Conservation (phyloP, 2,113 vertebrate genomes). For the Smithornis capensis region DNA sequence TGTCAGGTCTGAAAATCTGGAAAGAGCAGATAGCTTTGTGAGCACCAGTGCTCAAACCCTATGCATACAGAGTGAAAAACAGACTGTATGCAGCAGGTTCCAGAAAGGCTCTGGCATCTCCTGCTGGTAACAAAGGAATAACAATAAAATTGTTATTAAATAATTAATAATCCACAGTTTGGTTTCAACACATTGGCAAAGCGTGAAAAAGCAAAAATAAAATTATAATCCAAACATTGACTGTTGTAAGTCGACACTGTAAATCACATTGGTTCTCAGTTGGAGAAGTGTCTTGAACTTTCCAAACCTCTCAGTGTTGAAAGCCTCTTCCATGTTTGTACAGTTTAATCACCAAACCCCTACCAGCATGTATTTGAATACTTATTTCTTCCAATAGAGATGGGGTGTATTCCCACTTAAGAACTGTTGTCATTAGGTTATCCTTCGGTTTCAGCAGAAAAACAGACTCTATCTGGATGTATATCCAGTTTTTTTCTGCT, state of each 20-base stretch:
- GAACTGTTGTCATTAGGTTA: not conserved
- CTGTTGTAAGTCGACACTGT: not conserved
- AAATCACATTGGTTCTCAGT: not conserved
- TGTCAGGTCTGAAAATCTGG: not conserved
- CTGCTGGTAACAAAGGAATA: not conserved
- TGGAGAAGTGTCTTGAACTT: not conserved
- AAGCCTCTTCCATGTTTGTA: not conserved
- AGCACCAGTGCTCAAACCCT: not conserved
- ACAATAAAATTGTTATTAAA: too few species aligned
- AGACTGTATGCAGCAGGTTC: not conserved
- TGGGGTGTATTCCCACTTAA: not conserved
- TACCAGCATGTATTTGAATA: not conserved
- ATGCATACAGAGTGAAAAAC: not conserved
- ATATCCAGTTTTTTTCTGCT: not conserved
- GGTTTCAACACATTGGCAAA: not conserved
- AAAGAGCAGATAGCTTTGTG: not conserved
- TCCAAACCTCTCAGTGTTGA: not conserved
- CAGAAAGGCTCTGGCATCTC: not conserved
- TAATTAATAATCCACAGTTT: not conserved
- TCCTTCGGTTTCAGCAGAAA: not conserved
- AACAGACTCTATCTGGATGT: not conserved
- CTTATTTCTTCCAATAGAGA: not conserved
- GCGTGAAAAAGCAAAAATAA: not conserved
- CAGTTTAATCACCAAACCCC: not conserved
- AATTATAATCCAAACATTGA: not conserved